These are phyloP conservation scores for Maniola jurtina DNA, from an alignment of 1,140 invertebrate genomes.

Conservation along the genomic window DNA sequence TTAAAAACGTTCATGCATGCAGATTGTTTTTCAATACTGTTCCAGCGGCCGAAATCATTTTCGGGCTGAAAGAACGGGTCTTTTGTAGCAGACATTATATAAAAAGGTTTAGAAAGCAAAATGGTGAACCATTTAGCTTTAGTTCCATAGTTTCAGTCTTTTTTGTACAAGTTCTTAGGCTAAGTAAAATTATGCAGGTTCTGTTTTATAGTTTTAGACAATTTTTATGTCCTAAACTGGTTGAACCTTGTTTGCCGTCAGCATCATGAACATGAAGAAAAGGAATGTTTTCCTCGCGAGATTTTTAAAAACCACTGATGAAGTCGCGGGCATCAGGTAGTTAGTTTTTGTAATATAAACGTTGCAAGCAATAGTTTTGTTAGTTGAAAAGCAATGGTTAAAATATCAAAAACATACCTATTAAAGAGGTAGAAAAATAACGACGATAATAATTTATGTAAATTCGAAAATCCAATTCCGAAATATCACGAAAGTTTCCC, in stretches of 20 bases:
- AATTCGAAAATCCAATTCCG: not conserved
- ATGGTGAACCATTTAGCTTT: conserved; percentile 3
- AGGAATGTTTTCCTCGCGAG: too few species aligned
- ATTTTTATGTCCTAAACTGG: too few species aligned
- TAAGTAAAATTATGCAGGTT: not conserved
- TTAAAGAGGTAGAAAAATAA: too few species aligned
- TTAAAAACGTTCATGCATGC: conserved; percentile 16
- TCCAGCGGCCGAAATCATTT: conserved; percentile 14
- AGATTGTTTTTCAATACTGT: conserved; percentile 17
- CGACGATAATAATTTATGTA: not conserved
- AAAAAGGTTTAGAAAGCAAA: conserved; percentile 3
- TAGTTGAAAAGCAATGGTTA: too few species aligned
- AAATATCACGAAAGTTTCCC: not conserved
- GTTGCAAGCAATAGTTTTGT: too few species aligned
- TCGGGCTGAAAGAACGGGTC: conserved; percentile 5
- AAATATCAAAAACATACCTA: too few species aligned
- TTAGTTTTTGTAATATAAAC: too few species aligned
- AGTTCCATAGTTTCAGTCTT: conserved; percentile 1
- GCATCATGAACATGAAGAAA: too few species aligned
- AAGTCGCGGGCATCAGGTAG: too few species aligned
- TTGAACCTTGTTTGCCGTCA: too few species aligned
- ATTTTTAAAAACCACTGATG: too few species aligned
- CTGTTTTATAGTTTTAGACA: not conserved
- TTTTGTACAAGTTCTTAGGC: not conserved
- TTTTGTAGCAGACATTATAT: conserved; percentile 14